Evolutionary conservation across 53 echinoderm and acorn worm species (phyloP).

Genomic region (Holothuria scabra): DNA sequence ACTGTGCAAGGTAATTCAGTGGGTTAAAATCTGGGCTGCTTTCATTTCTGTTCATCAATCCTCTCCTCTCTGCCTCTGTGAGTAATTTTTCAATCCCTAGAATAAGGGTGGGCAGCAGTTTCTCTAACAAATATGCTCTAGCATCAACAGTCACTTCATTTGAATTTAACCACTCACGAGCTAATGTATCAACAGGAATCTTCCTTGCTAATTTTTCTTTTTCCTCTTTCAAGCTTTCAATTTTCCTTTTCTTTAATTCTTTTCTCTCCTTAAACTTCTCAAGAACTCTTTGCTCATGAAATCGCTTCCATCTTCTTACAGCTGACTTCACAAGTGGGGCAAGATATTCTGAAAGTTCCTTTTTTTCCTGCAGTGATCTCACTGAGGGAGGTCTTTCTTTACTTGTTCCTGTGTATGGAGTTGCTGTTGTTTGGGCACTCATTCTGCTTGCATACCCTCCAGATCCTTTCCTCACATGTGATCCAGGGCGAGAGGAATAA

Average conservation of each 20-base stretch:
- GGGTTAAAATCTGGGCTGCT: slow-evolving; percentile 89
- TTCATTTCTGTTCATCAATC: slow-evolving; percentile 74
- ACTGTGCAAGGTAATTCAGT: slow-evolving; percentile 90
- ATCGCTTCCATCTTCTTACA: slow-evolving; percentile 96
- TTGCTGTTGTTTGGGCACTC: slow-evolving; percentile 46
- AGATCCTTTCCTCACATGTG: slow-evolving; percentile 74
- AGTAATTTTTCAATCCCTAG: slow-evolving; percentile 93
- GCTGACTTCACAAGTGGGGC: slow-evolving; percentile 90
- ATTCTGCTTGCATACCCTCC: slow-evolving; percentile 18
- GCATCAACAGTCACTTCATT: slow-evolving; percentile 92
- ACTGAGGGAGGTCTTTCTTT: slow-evolving; percentile 78
- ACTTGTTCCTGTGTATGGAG: slow-evolving; percentile 51
- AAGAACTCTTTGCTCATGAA: slow-evolving; percentile 91
- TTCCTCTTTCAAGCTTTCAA: slow-evolving; percentile 75
- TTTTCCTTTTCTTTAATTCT: slow-evolving; percentile 64
- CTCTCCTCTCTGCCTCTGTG: slow-evolving; percentile 81
- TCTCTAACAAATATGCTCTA: slow-evolving; percentile 89
- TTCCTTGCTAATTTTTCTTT: slow-evolving; percentile 81
- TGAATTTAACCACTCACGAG: slow-evolving; percentile 87
- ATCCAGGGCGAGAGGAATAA: slow-evolving; percentile 60
- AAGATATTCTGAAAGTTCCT: slow-evolving; percentile 85
- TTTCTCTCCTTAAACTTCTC: slow-evolving; percentile 86
- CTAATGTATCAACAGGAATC: slow-evolving; percentile 88
- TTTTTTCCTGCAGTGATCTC: slow-evolving; percentile 68
- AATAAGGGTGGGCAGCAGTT: slow-evolving; percentile 92